These are phyloP conservation scores for Lysiphlebus fabarum DNA, from an alignment of 1,140 invertebrate species.

Conservation along the genomic window DNA sequence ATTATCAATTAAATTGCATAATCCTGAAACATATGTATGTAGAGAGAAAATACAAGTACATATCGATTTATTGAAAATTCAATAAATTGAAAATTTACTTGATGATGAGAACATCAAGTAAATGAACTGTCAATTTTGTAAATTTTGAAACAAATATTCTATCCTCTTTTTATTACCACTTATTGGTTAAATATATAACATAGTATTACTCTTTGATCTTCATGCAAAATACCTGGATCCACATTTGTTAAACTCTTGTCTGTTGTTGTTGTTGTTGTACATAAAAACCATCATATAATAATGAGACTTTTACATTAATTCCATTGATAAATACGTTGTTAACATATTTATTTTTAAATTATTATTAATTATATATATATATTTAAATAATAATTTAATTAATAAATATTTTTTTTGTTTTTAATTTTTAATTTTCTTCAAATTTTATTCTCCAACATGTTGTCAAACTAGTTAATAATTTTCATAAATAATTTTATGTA, in stretches of 20 bases:
- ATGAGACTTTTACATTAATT: constrained; percentile 2
- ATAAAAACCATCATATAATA: not conserved
- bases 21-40: too few species aligned
- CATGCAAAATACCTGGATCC: constrained; percentile 6
- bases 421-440: too few species aligned
- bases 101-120: constrained; percentile 7
- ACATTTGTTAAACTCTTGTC: not conserved
- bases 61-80: too few species aligned
- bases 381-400: too few species aligned
- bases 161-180: not conserved
- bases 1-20: too few species aligned
- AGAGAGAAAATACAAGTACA: too few species aligned
- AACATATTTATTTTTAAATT: not conserved
- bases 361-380: too few species aligned
- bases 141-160: not conserved
- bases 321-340: constrained; percentile 7
- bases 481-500: too few species aligned
- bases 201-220: constrained; percentile 9
- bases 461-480: too few species aligned
- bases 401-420: too few species aligned
- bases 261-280: constrained; percentile 1
- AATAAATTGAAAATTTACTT: not conserved
- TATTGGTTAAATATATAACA: not conserved
- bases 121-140: not conserved
- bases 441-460: too few species aligned